phyloP scores from a whole-genome alignment of 2,797 vertebrate genomes.

The Monodelphis domestica region DNA sequence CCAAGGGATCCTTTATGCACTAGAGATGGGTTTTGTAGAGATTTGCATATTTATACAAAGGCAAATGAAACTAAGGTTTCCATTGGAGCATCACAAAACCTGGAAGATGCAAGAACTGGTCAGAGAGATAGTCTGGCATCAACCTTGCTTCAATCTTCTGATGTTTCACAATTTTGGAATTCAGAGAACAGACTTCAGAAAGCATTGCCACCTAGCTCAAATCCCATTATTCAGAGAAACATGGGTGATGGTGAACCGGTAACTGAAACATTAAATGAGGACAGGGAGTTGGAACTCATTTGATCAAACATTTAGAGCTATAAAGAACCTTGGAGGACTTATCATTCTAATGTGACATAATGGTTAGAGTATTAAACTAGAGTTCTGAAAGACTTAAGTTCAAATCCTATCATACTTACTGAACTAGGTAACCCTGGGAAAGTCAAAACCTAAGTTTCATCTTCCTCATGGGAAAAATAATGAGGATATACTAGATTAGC shows the following conservation, averaged over 20 bases:
- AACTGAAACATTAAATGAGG: background rate
- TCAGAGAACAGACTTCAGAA: background rate
- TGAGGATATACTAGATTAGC: background rate
- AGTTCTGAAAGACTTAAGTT: background rate
- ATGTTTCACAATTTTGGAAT: background rate
- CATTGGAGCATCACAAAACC: background rate
- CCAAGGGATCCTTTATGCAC: background rate
- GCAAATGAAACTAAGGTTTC: background rate
- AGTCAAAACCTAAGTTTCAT: background rate
- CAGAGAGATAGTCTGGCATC: background rate
- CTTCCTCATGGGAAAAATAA: background rate
- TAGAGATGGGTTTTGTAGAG: background rate
- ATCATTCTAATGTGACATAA: background rate
- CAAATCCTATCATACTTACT: background rate
- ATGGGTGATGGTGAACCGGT: background rate
- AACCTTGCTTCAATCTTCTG: background rate
- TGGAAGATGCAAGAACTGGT: background rate
- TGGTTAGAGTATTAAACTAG: background rate
- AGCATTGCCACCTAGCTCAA: background rate
- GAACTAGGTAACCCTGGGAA: background rate
- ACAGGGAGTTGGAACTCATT: background rate
- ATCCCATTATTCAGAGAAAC: background rate
- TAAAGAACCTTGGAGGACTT: background rate
- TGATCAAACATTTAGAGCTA: background rate
- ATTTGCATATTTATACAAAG: background rate